These are phyloP conservation scores for Petrolisthes manimaculis DNA, from an alignment of 2,888 invertebrate species.

Conservation along the genomic window DNA sequence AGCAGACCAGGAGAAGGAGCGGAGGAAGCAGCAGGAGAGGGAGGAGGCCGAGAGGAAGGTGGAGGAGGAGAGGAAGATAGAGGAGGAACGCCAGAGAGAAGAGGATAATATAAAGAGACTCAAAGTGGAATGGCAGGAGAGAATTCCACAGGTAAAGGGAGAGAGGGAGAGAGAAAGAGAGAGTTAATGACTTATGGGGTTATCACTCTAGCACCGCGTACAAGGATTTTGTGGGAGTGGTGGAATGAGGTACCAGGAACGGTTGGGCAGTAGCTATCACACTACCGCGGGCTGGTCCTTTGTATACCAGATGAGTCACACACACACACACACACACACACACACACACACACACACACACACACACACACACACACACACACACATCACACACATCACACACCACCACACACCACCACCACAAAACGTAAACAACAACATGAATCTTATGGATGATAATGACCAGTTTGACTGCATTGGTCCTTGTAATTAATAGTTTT, in stretches of 20 bases:
- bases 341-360: neutral
- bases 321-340: constrained; percentile 1
- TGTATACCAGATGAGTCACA: too few species aligned
- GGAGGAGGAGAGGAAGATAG: constrained; percentile 67
- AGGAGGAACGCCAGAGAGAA: constrained; percentile 71
- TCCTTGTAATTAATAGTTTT: too few species aligned
- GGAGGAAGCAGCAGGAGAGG: constrained; percentile 76
- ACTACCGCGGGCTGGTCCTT: too few species aligned
- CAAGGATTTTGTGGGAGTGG: too few species aligned
- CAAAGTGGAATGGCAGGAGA: constrained; percentile 70
- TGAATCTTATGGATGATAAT: too few species aligned
- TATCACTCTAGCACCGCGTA: too few species aligned
- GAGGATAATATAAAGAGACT: constrained; percentile 70
- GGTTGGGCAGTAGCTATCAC: too few species aligned
- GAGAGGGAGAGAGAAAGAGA: neutral
- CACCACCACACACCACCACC: too few species aligned
- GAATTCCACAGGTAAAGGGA: constrained; percentile 68
- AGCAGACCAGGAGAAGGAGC: constrained; percentile 95
- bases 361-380: neutral
- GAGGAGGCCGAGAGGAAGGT: constrained; percentile 71
- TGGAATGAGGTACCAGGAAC: too few species aligned
- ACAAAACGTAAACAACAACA: too few species aligned
- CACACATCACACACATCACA: too few species aligned
- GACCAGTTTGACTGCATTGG: too few species aligned
- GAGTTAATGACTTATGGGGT: neutral